Conservation (phyloP, 2,797 vertebrate species). For the Pterois miles region DNA sequence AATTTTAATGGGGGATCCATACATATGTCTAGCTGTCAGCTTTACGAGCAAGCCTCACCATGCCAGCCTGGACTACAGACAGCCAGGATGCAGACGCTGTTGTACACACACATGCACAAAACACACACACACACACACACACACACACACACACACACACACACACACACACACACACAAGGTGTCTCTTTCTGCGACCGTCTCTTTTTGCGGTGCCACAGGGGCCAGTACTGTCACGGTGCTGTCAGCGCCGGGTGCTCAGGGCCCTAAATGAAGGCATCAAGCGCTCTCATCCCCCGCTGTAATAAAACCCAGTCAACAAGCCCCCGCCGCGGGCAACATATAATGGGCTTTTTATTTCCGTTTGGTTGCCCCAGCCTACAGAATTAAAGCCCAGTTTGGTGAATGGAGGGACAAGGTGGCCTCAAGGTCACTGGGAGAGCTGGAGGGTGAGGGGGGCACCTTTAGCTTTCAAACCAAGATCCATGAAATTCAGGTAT, state of each 20-base stretch:
- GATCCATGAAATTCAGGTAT: background rate
- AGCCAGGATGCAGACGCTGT: slow-evolving; percentile 48
- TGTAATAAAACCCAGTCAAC: slow-evolving; percentile 86
- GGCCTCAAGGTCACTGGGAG: slow-evolving; percentile 79
- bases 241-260: slow-evolving; percentile 75
- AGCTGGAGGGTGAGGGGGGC: slow-evolving; percentile 31
- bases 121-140: slow-evolving; percentile 39
- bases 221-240: slow-evolving; percentile 74
- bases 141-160: slow-evolving; percentile 34
- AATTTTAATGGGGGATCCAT: slow-evolving; percentile 96
- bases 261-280: slow-evolving; percentile 85
- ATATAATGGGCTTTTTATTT: slow-evolving; percentile 86
- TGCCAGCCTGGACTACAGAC: slow-evolving; percentile 73
- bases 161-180: slow-evolving; percentile 50
- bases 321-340: slow-evolving; percentile 80
- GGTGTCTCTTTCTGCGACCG: slow-evolving; percentile 61
- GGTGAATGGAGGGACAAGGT: slow-evolving; percentile 73
- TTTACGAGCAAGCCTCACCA: slow-evolving; percentile 88
- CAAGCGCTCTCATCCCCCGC: slow-evolving; percentile 75
- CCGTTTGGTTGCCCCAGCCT: slow-evolving; percentile 78
- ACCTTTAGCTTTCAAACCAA: slow-evolving; percentile 16
- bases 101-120: slow-evolving; percentile 26
- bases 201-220: slow-evolving; percentile 76
- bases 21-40: slow-evolving; percentile 96
- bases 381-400: slow-evolving; percentile 81